Evolutionary conservation across 2,797 vertebrate species (phyloP).

Genomic region (Tenualosa ilisha): DNA sequence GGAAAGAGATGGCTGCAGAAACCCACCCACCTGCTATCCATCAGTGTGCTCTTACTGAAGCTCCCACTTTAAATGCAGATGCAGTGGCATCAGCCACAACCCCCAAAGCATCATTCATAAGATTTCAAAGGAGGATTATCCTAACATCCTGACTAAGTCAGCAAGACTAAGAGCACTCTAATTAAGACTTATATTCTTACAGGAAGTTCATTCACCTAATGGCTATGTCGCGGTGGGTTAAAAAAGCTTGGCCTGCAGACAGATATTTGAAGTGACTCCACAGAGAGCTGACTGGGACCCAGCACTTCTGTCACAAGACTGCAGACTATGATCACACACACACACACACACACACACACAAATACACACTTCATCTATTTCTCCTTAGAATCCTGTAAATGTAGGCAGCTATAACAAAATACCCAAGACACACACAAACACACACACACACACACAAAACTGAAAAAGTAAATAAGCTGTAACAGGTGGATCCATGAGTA

Average conservation of each 20-base stretch:
- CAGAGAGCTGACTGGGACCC: neutral
- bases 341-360: too few relatives aligned
- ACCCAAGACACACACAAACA: too few relatives aligned
- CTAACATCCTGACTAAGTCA: neutral
- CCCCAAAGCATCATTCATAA: neutral
- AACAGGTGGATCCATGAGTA: too few relatives aligned
- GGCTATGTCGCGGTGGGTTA: neutral
- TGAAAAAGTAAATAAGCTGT: too few relatives aligned
- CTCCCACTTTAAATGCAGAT: neutral
- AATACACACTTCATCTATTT: too few relatives aligned
- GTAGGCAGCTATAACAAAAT: too few relatives aligned
- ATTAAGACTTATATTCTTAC: neutral
- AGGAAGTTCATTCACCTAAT: neutral
- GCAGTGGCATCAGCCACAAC: neutral
- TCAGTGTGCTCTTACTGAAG: neutral
- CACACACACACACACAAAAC: too few relatives aligned
- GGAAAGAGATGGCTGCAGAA: neutral
- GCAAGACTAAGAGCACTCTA: neutral
- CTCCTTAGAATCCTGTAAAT: too few relatives aligned
- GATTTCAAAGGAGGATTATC: neutral
- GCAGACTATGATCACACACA: too few relatives aligned
- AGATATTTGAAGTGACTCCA: neutral
- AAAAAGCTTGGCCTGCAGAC: neutral
- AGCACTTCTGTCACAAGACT: too few relatives aligned
- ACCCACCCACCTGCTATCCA: neutral